Conservation (phyloP, 2,113 vertebrate species). For the Trematomus loennbergii region DNA sequence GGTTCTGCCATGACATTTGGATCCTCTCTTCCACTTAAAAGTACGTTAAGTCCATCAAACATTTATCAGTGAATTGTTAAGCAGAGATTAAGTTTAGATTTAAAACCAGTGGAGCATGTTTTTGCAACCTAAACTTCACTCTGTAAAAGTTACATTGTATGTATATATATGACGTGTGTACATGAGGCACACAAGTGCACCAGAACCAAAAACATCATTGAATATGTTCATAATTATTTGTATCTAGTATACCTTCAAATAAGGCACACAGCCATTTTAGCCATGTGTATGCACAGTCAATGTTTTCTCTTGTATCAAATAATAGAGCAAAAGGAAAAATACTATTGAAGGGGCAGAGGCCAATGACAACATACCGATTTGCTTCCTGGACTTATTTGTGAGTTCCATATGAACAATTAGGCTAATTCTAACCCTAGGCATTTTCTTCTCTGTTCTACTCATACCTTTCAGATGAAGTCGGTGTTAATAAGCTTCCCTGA, state of each 20-base stretch:
- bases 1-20: slow-evolving; percentile 61
- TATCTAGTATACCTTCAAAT: neutral
- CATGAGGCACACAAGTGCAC: neutral
- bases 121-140: slow-evolving; percentile 1
- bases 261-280: neutral
- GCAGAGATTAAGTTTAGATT: slow-evolving; percentile 40
- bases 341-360: slow-evolving; percentile 23
- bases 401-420: slow-evolving; percentile 58
- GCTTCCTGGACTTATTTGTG: neutral
- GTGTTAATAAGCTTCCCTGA: slow-evolving; percentile 76
- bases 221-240: neutral
- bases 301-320: neutral
- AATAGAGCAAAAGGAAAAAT: neutral
- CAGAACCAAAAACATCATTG: neutral
- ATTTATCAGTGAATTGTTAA: slow-evolving; percentile 57
- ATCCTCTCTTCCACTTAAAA: slow-evolving; percentile 41
- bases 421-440: slow-evolving; percentile 56
- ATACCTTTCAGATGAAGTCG: slow-evolving; percentile 56
- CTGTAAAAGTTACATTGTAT: neutral
- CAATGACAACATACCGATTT: slow-evolving; percentile 61
- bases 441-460: slow-evolving; percentile 38
- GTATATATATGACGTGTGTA: neutral
- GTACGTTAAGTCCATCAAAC: slow-evolving; percentile 42
- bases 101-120: slow-evolving; percentile 21
- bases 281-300: too few relatives aligned